phyloP scores from a whole-genome alignment of 2,797 vertebrate species.

The Monodelphis domestica region DNA sequence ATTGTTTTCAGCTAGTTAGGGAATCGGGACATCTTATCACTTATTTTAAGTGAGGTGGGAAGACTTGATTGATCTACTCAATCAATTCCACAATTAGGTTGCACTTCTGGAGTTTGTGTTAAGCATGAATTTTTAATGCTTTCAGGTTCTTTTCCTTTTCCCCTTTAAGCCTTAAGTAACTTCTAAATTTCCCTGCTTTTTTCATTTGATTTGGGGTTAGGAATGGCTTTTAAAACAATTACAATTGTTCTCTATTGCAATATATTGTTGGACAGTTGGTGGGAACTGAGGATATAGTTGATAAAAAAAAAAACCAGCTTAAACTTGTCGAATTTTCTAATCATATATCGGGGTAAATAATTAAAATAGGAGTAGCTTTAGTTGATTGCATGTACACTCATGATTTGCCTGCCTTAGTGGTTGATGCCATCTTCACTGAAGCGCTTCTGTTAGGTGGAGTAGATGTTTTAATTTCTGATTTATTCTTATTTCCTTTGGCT shows the following conservation, averaged over 20 bases:
- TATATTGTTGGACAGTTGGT: neutral
- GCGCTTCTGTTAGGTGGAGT: neutral
- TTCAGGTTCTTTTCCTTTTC: neutral
- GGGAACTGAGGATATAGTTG: neutral
- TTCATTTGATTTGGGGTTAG: neutral
- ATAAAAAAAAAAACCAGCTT: neutral
- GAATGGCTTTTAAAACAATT: neutral
- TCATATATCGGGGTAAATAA: neutral
- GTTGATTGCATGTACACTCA: neutral
- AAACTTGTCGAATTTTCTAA: neutral
- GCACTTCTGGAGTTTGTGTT: neutral
- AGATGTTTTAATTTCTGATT: neutral
- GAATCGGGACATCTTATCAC: neutral
- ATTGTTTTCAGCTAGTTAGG: neutral
- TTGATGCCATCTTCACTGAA: neutral
- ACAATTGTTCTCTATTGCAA: neutral
- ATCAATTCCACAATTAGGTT: neutral
- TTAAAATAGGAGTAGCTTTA: neutral
- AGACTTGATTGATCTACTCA: neutral
- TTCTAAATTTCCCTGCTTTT: neutral
- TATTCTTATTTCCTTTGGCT: neutral
- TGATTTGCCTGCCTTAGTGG: neutral
- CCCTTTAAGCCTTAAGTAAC: neutral
- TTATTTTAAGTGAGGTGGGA: conserved; percentile 3
- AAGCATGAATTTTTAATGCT: neutral